phyloP scores from a whole-genome alignment of 2,797 vertebrate species.

The Cyclopterus lumpus region DNA sequence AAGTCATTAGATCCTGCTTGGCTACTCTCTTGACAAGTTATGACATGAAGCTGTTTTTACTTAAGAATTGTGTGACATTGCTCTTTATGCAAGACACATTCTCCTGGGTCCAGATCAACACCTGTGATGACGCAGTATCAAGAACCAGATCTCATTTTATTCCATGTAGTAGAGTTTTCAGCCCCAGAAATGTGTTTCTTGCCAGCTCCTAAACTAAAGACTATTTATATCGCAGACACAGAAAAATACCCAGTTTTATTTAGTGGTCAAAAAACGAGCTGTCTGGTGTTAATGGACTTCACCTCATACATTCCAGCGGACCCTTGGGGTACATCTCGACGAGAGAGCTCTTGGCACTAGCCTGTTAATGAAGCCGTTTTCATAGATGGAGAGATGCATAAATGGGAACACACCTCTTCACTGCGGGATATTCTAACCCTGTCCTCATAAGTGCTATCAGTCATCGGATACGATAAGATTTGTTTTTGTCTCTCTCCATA shows the following conservation, averaged over 20 bases:
- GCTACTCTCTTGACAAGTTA: constrained; percentile 26
- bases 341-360: constrained; percentile 67
- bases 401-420: constrained; percentile 77
- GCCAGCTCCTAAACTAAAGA: constrained; percentile 42
- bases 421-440: constrained; percentile 77
- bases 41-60: constrained; percentile 14
- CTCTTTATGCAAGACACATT: neutral
- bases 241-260: constrained; percentile 75
- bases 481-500: constrained; percentile 47
- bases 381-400: constrained; percentile 72
- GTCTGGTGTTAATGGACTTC: constrained; percentile 79
- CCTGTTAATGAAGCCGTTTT: constrained; percentile 80
- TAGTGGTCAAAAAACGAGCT: constrained; percentile 80
- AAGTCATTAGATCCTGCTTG: constrained; percentile 27
- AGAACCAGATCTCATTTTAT: constrained; percentile 25
- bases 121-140: constrained; percentile 10
- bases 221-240: constrained; percentile 63
- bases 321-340: constrained; percentile 71
- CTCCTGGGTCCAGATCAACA: constrained; percentile 11
- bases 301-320: constrained; percentile 69
- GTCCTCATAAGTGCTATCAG: constrained; percentile 77
- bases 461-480: constrained; percentile 69
- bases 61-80: constrained; percentile 5
- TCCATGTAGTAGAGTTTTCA: constrained; percentile 18
- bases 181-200: constrained; percentile 7